These are phyloP conservation scores for Macaria notata DNA, from an alignment of 2,888 invertebrate genomes.

Conservation along the genomic window DNA sequence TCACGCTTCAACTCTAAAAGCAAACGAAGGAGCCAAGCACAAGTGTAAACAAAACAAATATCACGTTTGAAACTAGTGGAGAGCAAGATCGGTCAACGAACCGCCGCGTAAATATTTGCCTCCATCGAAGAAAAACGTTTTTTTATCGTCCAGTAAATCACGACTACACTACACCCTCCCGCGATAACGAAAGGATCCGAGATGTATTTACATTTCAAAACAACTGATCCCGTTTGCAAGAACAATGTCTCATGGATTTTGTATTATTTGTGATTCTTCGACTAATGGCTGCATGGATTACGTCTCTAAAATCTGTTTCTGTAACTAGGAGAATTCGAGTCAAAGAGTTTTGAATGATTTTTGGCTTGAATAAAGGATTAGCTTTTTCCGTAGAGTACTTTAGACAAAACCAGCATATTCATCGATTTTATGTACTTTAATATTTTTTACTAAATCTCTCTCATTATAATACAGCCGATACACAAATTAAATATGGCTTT, in stretches of 20 bases:
- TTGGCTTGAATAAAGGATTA: background rate
- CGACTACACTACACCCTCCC: slow-evolving; percentile 20
- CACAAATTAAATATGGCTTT: too few relatives aligned
- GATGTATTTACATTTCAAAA: slow-evolving; percentile 35
- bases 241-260: slow-evolving; percentile 24
- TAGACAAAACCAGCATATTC: too few relatives aligned
- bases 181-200: slow-evolving; percentile 30
- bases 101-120: slow-evolving; percentile 28
- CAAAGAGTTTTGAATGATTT: background rate
- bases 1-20: too few relatives aligned
- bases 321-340: background rate
- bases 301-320: background rate
- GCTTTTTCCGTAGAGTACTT: too few relatives aligned
- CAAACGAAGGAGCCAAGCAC: background rate
- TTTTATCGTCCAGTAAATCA: slow-evolving; percentile 32
- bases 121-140: slow-evolving; percentile 26
- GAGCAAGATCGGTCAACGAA: slow-evolving; percentile 26
- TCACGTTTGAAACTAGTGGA: slow-evolving; percentile 15
- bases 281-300: slow-evolving; percentile 22
- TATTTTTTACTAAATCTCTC: too few relatives aligned
- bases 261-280: slow-evolving; percentile 20
- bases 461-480: too few relatives aligned
- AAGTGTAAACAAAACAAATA: background rate
- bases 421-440: too few relatives aligned
- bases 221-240: slow-evolving; percentile 26